Evolutionary conservation across 2,888 invertebrate species (phyloP).

Genomic region (Oscheius sp.): DNA sequence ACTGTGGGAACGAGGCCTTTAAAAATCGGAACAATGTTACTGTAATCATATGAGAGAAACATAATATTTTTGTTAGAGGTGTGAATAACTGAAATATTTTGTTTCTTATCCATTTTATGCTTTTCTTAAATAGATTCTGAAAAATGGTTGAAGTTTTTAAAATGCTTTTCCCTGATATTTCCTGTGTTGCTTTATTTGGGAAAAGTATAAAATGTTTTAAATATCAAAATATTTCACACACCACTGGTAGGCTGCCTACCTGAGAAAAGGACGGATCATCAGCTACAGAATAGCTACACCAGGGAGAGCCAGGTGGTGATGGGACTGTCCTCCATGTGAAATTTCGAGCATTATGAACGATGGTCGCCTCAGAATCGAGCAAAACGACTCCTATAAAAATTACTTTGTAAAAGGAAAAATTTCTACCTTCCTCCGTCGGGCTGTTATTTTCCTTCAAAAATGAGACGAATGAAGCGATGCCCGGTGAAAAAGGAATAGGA

Average conservation of each 20-base stretch:
- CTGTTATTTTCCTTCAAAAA: conserved; percentile 8
- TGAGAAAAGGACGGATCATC: conserved; percentile 18
- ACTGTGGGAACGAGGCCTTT: too few species aligned
- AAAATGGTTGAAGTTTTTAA: too few species aligned
- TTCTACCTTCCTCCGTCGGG: conserved; percentile 3
- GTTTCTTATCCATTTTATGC: neutral
- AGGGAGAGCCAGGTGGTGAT: neutral
- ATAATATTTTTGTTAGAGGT: neutral
- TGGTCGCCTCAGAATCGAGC: neutral
- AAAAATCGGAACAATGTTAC: too few species aligned
- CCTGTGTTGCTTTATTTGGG: too few species aligned
- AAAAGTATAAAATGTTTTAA: too few species aligned
- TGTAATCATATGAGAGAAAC: too few species aligned
- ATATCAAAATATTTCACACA: neutral
- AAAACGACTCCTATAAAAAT: conserved; percentile 1
- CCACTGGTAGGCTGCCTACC: neutral
- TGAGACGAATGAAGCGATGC: conserved; percentile 4
- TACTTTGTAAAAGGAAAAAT: neutral
- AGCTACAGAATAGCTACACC: conserved; percentile 18
- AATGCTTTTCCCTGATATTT: too few species aligned
- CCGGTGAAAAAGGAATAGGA: conserved; percentile 13
- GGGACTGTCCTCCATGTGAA: conserved; percentile 5
- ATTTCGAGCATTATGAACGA: conserved; percentile 12
- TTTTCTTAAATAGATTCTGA: neutral
- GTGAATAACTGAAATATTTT: neutral